Evolutionary conservation across 1,140 invertebrate genomes (phyloP).

Genomic region (Euglossa dilemma): DNA sequence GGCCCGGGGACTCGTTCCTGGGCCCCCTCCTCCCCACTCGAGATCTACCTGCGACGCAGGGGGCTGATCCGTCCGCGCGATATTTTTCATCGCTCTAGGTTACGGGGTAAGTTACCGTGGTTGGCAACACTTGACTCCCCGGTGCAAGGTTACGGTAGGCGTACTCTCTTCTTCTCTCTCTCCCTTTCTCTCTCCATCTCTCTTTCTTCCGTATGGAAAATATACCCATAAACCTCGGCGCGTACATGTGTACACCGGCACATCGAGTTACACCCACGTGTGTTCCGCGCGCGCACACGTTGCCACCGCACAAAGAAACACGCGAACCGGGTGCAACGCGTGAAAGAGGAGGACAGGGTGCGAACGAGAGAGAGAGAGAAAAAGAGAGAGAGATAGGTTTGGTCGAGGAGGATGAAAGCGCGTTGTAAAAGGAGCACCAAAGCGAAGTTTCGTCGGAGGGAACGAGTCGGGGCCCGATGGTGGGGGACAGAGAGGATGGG

Average conservation of each 20-base stretch:
- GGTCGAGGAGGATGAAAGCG: conserved; percentile 22
- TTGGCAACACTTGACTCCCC: conserved; percentile 66
- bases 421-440: conserved; percentile 10
- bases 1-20: background rate
- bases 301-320: conserved; percentile 19
- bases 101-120: conserved; percentile 69
- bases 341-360: conserved; percentile 10
- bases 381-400: too few species aligned
- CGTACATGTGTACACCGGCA: conserved; percentile 16
- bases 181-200: background rate
- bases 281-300: conserved; percentile 11
- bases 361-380: background rate
- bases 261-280: conserved; percentile 37
- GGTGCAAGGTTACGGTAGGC: conserved; percentile 68
- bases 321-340: conserved; percentile 19
- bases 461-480: background rate
- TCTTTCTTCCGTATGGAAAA: conserved; percentile 39
- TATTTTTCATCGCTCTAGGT: conserved; percentile 67
- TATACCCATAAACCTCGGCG: conserved; percentile 7
- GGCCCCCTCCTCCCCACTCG: too few species aligned
- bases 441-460: background rate
- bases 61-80: conserved; percentile 42
- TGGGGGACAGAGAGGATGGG: background rate
- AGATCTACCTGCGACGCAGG: conserved; percentile 13
- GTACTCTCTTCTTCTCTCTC: background rate